Conservation (phyloP, 2,797 vertebrate genomes). For the Macrochelys suwanniensis region DNA sequence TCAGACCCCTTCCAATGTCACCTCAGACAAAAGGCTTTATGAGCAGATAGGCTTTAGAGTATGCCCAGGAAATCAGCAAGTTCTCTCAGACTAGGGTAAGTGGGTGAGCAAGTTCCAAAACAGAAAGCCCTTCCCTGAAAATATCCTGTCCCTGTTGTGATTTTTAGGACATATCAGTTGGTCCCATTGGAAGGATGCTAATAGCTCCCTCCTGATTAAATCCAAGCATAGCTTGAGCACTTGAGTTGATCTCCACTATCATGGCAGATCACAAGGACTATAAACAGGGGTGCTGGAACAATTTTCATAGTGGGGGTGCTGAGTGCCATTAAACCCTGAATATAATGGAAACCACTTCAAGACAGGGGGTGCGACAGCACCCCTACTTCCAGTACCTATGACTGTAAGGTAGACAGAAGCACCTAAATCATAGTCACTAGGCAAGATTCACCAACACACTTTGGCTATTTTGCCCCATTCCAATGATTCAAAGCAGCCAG, state of each 20-base stretch:
- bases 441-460: background rate
- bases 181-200: background rate
- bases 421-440: background rate
- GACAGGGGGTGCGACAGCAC: too few species aligned
- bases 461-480: background rate
- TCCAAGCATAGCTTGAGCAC: background rate
- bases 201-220: background rate
- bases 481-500: background rate
- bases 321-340: too few species aligned
- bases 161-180: background rate
- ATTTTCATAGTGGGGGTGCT: too few species aligned
- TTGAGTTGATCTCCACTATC: background rate
- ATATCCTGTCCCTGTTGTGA: background rate
- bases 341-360: too few species aligned
- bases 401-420: background rate
- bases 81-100: background rate
- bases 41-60: background rate
- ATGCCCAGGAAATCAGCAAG: background rate
- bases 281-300: too few species aligned
- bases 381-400: too few species aligned
- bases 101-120: background rate
- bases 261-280: background rate
- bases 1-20: background rate
- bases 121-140: background rate
- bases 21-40: background rate